Base-by-base conservation (phyloP, 2,888 invertebrate species). In the Candidula unifasciata region DNA sequence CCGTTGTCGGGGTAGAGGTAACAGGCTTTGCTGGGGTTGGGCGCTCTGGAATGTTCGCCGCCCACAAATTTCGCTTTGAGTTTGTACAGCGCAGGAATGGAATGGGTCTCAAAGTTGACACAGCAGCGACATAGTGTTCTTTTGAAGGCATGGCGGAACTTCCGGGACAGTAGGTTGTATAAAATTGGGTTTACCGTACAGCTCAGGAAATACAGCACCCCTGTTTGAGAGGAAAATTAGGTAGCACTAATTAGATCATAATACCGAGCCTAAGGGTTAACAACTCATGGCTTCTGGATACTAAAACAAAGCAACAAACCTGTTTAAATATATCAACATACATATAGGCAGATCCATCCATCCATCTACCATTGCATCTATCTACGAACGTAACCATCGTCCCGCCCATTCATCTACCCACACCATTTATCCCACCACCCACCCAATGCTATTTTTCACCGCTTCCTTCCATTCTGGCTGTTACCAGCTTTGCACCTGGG, bases 141-240 rank as follows among this genome's bases (percentile, higher is more conserved):
- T 96, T 96, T 97, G 94, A 98, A 98, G 77, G 98, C 98, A 89
- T 96, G 96, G 44, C 98, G 95, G 93, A 98, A 98, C 93, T 98
- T 98, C 93, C 97, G 96, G 21, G 97, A 98, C 97, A 98, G 97
- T 80, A 98, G 96, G 94, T 98, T 97, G 94, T 98, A 98, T 69
- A 98, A 95, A 88, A 98, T 95, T 0, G 98, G 98, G 94, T 98
- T 98, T 92, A 98, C 96, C 90, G 97, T 97, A 10, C 98, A 97
- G 18, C 98, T 98, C 90, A 98, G 94, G 94, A 97, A 98, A 95
- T 98, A 98, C 87, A 98, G 95, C 0, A 98, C 95, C 0, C 98
- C 98, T 91, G 90, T 13, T 6, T 44, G 6, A 44, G 44, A 44
- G 44, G 13, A 1, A 66, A 89, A 88, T 18, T 57, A n/a, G 37